Evolutionary conservation across 2,797 vertebrate species (phyloP).

Genomic region (Halcyon leucocephala): DNA sequence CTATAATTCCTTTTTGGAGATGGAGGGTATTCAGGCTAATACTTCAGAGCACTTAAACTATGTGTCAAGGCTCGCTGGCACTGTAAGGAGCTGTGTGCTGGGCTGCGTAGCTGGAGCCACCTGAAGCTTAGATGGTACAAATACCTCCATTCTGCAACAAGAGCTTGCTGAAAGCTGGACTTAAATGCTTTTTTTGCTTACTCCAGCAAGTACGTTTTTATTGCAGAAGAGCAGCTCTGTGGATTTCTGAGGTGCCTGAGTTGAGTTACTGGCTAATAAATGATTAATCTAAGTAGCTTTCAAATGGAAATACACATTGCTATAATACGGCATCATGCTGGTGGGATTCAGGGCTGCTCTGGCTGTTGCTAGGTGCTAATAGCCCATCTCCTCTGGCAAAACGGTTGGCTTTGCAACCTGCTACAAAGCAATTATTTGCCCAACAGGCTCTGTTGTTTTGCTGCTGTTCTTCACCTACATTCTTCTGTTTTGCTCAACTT

Average conservation of each 20-base stretch:
- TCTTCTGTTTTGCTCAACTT: neutral
- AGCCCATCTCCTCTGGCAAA: neutral
- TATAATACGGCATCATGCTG: neutral
- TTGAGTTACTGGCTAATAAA: conserved; percentile 47
- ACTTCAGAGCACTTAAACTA: neutral
- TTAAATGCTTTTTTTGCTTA: neutral
- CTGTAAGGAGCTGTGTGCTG: neutral
- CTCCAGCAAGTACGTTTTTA: neutral
- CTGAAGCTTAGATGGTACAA: neutral
- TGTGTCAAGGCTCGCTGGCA: neutral
- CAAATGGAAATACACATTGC: neutral
- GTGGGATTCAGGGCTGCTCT: neutral
- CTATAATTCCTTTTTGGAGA: neutral
- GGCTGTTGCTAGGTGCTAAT: neutral
- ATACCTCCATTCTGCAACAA: neutral
- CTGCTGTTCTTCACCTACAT: neutral
- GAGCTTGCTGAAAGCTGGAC: neutral
- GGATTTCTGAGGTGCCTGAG: conserved; percentile 19
- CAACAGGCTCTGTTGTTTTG: neutral
- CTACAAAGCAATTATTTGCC: neutral
- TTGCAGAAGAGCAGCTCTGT: neutral
- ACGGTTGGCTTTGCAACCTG: neutral
- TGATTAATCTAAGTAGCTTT: conserved; percentile 3
- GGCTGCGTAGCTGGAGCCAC: neutral
- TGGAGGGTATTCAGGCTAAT: neutral